Evolutionary conservation across 2,113 vertebrate genomes (phyloP).

Genomic region (Oryctolagus cuniculus): mOryCun1.1 NC_091452.1:2861501-2862000

Average conservation of each 20-base stretch:
- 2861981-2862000: accelerated
- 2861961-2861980: not conserved
- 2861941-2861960: too few relatives aligned
- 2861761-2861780: not conserved
- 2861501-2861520: not conserved
- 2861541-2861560: too few relatives aligned
- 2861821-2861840: not conserved
- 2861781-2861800: not conserved
- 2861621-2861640: not conserved
- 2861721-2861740: slow-evolving; percentile 34
- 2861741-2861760: not conserved
- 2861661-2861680: not conserved
- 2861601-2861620: too few relatives aligned
- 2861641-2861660: not conserved
- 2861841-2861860: not conserved
- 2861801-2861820: not conserved
- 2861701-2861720: not conserved
- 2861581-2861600: too few relatives aligned
- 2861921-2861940: accelerated
- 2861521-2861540: not conserved
- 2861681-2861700: not conserved
- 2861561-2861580: too few relatives aligned
- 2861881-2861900: not conserved
- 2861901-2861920: accelerated
- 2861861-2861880: not conserved